Evolutionary conservation across 1,140 invertebrate species (phyloP).

Genomic region (Calycopis cecrops): DNA sequence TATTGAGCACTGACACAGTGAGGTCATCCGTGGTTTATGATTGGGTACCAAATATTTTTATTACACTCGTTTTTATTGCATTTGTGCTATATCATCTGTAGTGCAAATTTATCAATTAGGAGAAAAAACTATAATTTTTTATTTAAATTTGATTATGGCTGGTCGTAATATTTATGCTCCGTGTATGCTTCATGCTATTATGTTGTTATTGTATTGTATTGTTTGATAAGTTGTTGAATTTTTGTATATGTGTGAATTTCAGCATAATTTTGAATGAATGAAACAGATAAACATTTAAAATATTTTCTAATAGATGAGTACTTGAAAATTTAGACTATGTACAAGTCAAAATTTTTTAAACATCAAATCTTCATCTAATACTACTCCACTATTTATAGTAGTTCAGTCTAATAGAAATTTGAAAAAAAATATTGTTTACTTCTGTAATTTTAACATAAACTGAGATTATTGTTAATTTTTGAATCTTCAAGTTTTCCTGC

Average conservation of each 20-base stretch:
- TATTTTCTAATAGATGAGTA: not conserved
- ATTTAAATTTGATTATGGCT: not conserved
- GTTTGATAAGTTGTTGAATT: not conserved
- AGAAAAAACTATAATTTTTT: not conserved
- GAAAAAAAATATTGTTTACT: too few species aligned
- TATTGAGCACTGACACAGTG: too few species aligned
- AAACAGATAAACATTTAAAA: not conserved
- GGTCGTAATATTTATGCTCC: constrained; percentile 11
- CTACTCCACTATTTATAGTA: too few species aligned
- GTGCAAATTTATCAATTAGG: not conserved
- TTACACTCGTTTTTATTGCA: not conserved
- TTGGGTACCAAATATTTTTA: not conserved
- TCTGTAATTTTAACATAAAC: too few species aligned
- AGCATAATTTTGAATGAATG: not conserved
- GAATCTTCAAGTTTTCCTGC: too few species aligned
- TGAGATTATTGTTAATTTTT: too few species aligned
- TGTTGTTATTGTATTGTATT: constrained; percentile 4
- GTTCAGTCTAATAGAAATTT: too few species aligned
- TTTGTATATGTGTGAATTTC: not conserved
- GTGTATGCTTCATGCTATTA: constrained; percentile 21
- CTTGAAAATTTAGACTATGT: too few species aligned
- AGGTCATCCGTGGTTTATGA: too few species aligned
- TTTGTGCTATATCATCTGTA: not conserved
- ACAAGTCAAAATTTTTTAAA: too few species aligned
- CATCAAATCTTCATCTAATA: too few species aligned